phyloP scores from a whole-genome alignment of 2,888 invertebrate species.

The Ligdia adustata region DNA sequence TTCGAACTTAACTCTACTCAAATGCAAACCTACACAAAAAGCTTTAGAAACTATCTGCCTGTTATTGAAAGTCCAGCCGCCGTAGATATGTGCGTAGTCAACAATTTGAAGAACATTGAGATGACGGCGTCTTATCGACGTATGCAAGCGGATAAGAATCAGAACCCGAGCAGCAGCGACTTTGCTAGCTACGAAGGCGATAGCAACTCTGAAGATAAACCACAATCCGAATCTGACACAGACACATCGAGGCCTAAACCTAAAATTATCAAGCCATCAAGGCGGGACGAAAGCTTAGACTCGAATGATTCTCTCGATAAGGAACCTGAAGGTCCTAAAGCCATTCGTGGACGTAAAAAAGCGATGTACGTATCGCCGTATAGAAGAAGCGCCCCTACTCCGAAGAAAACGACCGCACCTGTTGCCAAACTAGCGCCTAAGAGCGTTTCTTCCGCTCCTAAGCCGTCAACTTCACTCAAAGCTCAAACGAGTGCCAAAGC shows the following conservation, averaged over 20 bases:
- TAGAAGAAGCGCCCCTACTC: slow-evolving; percentile 60
- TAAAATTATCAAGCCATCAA: slow-evolving; percentile 83
- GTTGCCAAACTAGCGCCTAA: slow-evolving; percentile 48
- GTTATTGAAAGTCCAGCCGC: slow-evolving; percentile 75
- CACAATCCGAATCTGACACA: slow-evolving; percentile 73
- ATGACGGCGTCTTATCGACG: slow-evolving; percentile 68
- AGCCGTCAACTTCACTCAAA: slow-evolving; percentile 51
- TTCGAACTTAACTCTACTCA: slow-evolving; percentile 85
- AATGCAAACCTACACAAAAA: slow-evolving; percentile 85
- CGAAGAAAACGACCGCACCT: slow-evolving; percentile 57
- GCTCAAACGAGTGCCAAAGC: slow-evolving; percentile 62
- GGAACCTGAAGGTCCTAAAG: slow-evolving; percentile 78
- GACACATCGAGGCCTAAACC: slow-evolving; percentile 77
- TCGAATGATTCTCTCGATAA: slow-evolving; percentile 75
- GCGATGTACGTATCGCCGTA: slow-evolving; percentile 87
- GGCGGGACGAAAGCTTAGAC: slow-evolving; percentile 71
- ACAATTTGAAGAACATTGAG: slow-evolving; percentile 77
- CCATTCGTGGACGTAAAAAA: slow-evolving; percentile 87
- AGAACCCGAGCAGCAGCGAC: slow-evolving; percentile 66
- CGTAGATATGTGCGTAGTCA: slow-evolving; percentile 73
- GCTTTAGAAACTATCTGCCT: slow-evolving; percentile 76
- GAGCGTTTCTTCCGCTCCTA: slow-evolving; percentile 42
- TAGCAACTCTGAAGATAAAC: slow-evolving; percentile 83
- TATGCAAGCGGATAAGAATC: slow-evolving; percentile 47
- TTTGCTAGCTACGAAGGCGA: slow-evolving; percentile 83